phyloP scores from a whole-genome alignment of 2,888 invertebrate genomes.

The Mechanitis messenoides region DNA sequence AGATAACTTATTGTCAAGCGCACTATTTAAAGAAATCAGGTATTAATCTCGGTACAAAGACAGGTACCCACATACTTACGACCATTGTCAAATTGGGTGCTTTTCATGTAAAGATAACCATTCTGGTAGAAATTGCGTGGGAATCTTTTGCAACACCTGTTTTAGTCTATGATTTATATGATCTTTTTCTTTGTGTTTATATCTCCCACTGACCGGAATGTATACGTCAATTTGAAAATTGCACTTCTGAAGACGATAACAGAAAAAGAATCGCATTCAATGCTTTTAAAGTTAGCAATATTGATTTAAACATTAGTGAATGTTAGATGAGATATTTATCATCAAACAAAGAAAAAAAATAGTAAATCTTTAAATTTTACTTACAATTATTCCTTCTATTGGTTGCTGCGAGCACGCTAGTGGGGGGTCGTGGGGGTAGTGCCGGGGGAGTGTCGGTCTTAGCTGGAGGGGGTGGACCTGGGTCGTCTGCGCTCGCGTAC shows the following conservation, averaged over 20 bases:
- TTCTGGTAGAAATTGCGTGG: constrained; percentile 31
- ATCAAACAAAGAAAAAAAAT: background rate
- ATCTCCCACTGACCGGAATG: constrained; percentile 25
- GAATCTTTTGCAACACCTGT: constrained; percentile 31
- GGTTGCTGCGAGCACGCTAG: constrained; percentile 55
- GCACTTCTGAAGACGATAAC: too few species aligned
- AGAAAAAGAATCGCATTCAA: constrained; percentile 1
- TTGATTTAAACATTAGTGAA: too few species aligned
- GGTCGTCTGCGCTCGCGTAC: constrained; percentile 67
- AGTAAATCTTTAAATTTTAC: background rate
- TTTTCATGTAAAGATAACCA: constrained; percentile 9
- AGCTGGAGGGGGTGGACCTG: constrained; percentile 64
- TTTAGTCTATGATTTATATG: constrained; percentile 11
- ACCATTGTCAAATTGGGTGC: constrained; percentile 4
- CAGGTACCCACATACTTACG: constrained; percentile 7
- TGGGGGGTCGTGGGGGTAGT: constrained; percentile 69
- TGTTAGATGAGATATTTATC: too few species aligned
- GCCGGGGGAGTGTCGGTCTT: constrained; percentile 72
- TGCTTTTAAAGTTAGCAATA: background rate
- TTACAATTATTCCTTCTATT: constrained; percentile 62
- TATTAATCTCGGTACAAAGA: constrained; percentile 9
- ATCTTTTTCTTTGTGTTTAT: too few species aligned
- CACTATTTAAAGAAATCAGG: background rate
- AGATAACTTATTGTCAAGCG: constrained; percentile 1
- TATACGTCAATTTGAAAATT: constrained; percentile 12